These are phyloP conservation scores for Miniopterus natalensis DNA, from an alignment of 2,113 vertebrate species.

Conservation along the genomic window DNA sequence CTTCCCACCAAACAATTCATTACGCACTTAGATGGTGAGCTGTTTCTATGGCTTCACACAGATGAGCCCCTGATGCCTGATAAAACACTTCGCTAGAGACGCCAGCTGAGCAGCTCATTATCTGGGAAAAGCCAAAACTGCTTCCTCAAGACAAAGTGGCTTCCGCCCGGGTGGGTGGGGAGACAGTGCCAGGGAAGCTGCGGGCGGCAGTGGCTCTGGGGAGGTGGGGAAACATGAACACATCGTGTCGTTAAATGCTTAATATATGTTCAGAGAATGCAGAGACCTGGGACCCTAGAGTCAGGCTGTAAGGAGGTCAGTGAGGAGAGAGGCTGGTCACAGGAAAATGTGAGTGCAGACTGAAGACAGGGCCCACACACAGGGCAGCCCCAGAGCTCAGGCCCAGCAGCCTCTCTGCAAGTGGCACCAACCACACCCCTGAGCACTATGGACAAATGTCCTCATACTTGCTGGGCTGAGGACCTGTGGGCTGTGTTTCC, in stretches of 20 bases:
- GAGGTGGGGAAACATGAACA: not conserved
- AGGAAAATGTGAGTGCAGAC: not conserved
- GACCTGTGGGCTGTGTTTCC: not conserved
- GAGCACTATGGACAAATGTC: not conserved
- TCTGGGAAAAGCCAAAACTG: not conserved
- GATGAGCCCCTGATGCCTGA: not conserved
- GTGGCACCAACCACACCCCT: not conserved
- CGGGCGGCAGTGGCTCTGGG: rapidly evolving
- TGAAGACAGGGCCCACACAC: rapidly evolving
- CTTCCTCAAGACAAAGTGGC: not conserved
- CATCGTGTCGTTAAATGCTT: not conserved
- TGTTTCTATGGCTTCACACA: not conserved
- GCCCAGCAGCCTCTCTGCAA: not conserved
- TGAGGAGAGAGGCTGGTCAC: rapidly evolving
- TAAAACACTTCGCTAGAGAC: not conserved
- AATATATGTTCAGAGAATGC: not conserved
- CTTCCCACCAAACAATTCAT: not conserved
- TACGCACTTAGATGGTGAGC: not conserved
- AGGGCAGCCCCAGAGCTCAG: not conserved
- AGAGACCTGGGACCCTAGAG: not conserved
- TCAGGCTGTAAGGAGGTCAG: not conserved
- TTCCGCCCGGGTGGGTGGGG: rapidly evolving
- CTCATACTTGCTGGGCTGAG: not conserved
- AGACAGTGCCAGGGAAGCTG: not conserved
- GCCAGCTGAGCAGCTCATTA: not conserved